Evolutionary conservation across 2,888 invertebrate genomes (phyloP), one percentile per base, ranked within the genome.

Genomic region (Stenodema calcarata): DNA sequence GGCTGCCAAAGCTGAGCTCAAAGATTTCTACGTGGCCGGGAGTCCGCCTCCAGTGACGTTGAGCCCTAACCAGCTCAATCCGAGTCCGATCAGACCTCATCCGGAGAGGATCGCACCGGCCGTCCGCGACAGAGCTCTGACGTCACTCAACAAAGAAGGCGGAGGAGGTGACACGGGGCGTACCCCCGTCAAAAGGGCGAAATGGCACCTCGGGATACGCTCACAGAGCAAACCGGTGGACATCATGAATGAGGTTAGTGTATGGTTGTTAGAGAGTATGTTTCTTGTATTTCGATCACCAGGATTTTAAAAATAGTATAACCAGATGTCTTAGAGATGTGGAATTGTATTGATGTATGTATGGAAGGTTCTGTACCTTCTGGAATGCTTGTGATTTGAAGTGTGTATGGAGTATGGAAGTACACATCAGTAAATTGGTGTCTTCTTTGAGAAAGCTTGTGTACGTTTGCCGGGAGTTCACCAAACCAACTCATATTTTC

Each of bases 191-290:
- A 99, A 98, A 91, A 93, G 98, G 88, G 99, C 99, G 9, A 99
- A 99, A 91, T 99, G 99, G 99, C 99, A 99, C 93, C 92, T 99
- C 89, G 99, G 93, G 86, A 99, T 99, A 90, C 93, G 99, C 86
- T 99, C 99, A 6, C 99, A 99, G 91, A 99, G 99, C 91, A 98
- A 98, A 91, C 99, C 99, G 0, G 97, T 98, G 91, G 99, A 99
- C 91, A 99, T 99, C 85, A 99, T 99, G 99, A 95, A 98, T 91
- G 99, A 99, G 92, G 99, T 99, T 27, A 23, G 79, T 47, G 23
- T 14, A 35, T n/a, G n/a, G n/a, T n/a, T n/a, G n/a, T n/a, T n/a
- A n/a, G n/a, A n/a, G n/a, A n/a, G n/a, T n/a, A n/a, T n/a, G n/a
- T n/a, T n/a, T n/a, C n/a, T n/a, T n/a, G n/a, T n/a, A n/a, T n/a